A percentile compares a stretch with the other conserved stretches of the same genome.
Evolutionary conservation across 2,113 vertebrate species (phyloP).

Genomic region (Boleophthalmus pectinirostris): DNA sequence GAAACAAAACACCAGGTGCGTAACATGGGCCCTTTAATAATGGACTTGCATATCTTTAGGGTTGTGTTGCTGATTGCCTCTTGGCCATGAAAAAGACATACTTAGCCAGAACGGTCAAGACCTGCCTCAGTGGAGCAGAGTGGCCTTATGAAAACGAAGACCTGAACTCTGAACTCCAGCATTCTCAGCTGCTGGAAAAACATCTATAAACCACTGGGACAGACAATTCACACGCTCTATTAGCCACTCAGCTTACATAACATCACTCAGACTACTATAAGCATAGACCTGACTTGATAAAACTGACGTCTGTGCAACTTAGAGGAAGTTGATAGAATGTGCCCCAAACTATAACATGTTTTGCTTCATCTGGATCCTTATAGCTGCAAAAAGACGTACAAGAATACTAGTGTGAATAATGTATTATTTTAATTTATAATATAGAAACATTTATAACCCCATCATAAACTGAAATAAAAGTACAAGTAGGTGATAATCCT

Average conservation of each 20-base stretch:
- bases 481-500: not conserved
- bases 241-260: conserved; percentile 49
- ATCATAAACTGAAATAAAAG: not conserved
- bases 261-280: conserved; percentile 28
- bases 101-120: not conserved
- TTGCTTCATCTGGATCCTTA: not conserved
- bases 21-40: no score
- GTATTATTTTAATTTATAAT: not conserved
- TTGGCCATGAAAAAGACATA: not conserved
- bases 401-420: no score
- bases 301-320: conserved; percentile 12
- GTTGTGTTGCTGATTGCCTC: no score
- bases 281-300: conserved; percentile 25
- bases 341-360: not conserved
- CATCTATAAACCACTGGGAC: conserved; percentile 35
- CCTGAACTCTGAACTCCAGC: conserved; percentile 29
- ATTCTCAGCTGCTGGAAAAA: conserved; percentile 65
- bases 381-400: not conserved
- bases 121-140: not conserved
- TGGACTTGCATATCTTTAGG: no score
- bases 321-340: not conserved
- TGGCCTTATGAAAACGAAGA: conserved; percentile 14
- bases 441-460: not conserved
- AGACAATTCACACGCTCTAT: conserved; percentile 63
- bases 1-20: no score